Base-by-base conservation (phyloP, 2,113 vertebrate genomes). In the Pluvialis apricaria region DNA sequence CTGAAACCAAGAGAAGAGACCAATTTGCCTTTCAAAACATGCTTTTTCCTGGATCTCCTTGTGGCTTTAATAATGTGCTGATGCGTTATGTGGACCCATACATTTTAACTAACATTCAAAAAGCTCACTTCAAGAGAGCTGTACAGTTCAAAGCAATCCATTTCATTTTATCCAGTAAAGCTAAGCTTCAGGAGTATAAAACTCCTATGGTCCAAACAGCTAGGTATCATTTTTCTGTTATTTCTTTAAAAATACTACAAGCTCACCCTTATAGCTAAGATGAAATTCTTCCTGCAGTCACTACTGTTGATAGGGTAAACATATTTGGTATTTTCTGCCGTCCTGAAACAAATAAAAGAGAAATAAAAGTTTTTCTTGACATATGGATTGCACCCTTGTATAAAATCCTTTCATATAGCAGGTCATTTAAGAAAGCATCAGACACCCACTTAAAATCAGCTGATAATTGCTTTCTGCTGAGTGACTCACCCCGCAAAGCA, bases 401-500 rank as follows among this genome's bases (percentile, higher is more conserved):
- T 72, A 91, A 95, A 94, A 91, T 51, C 61, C 49, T 94, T 92
- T 91, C 38, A 32, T 70, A 42, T 13, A 52, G 69, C 55, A 92
- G 72, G 49, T 80, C 62, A 86, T 96, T 97, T 96, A 95, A 92
- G 51, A 87, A 96, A 96, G 78, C 54, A 97, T 75, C 75, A 95
- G 79, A 84, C 32, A 75, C 42, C 72, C 62, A 76, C 80, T 92
- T 96, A 75, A 96, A 95, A 92, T 95, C 79, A 77, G 55, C 60
- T 96, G 88, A 84, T 88, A 96, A 97, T 87, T 97, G 69, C 94
- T 94, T 96, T 97, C 44, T 92, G 66, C 34, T 81, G 68, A 79
- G 70, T 97, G 81, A 86, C 66, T 97, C 88, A 65, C n/a, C 22
- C 62, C 69, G 54, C 31, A 75, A 65, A 85, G 38, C 91, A 91